phyloP scores from a whole-genome alignment of 2,797 vertebrate genomes.

The Prionace glauca region DNA sequence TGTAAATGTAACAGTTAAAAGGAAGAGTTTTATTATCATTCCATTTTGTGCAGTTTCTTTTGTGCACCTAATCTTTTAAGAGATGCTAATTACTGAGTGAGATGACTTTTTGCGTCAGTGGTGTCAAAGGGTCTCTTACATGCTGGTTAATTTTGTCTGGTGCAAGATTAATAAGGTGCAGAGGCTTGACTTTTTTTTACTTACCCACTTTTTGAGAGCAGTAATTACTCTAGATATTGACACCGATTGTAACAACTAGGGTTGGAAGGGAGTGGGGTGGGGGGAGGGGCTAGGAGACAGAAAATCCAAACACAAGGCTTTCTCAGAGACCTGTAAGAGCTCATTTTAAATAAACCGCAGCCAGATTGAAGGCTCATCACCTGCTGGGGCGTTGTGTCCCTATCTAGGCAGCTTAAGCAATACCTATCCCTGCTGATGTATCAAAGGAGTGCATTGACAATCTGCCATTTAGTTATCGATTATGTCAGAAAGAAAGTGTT shows the following conservation, averaged over 20 bases:
- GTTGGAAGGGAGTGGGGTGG: not conserved
- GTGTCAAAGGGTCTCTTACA: not conserved
- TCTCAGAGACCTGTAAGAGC: not conserved
- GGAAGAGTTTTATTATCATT: not conserved
- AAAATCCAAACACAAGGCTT: not conserved
- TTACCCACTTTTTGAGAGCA: not conserved
- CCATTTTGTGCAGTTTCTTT: not conserved
- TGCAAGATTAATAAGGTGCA: not conserved
- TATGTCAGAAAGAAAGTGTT: too few species aligned
- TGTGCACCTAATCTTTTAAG: conserved; percentile 5
- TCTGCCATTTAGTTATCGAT: not conserved
- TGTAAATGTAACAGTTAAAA: not conserved
- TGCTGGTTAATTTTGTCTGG: not conserved
- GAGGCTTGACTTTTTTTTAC: too few species aligned
- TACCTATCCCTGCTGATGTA: not conserved
- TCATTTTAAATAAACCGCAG: not conserved
- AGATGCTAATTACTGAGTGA: not conserved
- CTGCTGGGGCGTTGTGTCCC: not conserved
- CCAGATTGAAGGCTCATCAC: not conserved
- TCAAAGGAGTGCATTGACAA: not conserved
- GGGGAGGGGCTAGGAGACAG: not conserved
- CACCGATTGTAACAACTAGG: not conserved
- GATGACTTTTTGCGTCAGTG: not conserved
- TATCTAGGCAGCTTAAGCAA: not conserved
- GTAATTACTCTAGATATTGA: not conserved